These are phyloP conservation scores for Myotis findleyi DNA, from an alignment of 2,797 vertebrate genomes.

Conservation along the genomic window DNA sequence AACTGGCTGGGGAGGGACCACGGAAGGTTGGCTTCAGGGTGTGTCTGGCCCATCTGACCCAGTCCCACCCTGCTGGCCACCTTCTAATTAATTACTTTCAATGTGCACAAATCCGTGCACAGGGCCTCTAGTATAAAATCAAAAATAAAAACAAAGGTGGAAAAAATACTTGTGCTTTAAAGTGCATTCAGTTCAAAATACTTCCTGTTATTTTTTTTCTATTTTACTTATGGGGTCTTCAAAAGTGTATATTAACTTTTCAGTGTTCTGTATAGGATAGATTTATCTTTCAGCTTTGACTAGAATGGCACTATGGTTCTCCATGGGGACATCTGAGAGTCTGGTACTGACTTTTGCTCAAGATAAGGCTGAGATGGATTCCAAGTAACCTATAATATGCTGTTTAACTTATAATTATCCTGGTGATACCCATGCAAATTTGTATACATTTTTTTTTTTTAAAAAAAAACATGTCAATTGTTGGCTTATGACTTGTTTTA, in stretches of 20 bases:
- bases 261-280: background rate
- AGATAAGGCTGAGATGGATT: background rate
- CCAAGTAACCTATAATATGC: background rate
- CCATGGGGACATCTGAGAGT: background rate
- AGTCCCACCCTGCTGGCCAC: no score
- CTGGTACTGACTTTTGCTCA: background rate
- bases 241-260: background rate
- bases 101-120: no score
- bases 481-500: background rate
- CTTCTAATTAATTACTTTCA: no score
- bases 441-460: background rate
- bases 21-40: no score
- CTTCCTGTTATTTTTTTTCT: background rate
- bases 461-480: background rate
- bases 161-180: background rate
- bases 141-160: background rate
- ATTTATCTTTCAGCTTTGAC: background rate
- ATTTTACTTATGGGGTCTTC: background rate
- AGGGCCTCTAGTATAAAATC: no score
- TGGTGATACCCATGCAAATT: background rate
- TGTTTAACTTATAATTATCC: background rate
- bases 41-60: no score
- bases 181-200: background rate
- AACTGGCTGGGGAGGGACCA: rapidly evolving
- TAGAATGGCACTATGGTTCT: background rate